phyloP scores from a whole-genome alignment of 1,140 invertebrate genomes.

The Drosophila athabasca region DNA sequence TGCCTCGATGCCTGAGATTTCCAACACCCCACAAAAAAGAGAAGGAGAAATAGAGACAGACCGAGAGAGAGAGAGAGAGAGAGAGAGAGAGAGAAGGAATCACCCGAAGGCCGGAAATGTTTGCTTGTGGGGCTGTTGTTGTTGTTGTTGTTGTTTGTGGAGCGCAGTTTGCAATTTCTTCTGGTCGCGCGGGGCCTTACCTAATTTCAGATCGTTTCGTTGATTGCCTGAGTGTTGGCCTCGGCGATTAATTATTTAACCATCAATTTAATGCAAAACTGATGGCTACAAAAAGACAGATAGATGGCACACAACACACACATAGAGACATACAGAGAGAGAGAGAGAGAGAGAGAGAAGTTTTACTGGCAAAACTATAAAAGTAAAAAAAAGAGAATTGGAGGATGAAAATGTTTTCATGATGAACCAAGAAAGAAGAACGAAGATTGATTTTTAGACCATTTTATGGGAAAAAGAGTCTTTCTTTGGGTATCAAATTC shows the following conservation, averaged over 20 bases:
- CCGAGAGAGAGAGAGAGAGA: slow-evolving; percentile 23
- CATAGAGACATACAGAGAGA: background rate
- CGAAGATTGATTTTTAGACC: too few relatives aligned
- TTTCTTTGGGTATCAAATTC: too few relatives aligned
- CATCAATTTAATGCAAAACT: slow-evolving; percentile 25
- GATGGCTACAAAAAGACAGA: slow-evolving; percentile 1
- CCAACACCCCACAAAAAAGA: slow-evolving; percentile 1
- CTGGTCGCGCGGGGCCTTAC: slow-evolving; percentile 9
- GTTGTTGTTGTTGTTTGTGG: slow-evolving; percentile 1
- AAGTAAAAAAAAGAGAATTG: background rate
- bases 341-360: slow-evolving; percentile 5
- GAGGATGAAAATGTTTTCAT: too few relatives aligned
- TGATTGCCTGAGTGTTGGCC: slow-evolving; percentile 20
- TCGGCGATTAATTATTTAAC: slow-evolving; percentile 39
- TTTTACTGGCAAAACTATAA: slow-evolving; percentile 1
- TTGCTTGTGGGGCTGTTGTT: slow-evolving; percentile 15
- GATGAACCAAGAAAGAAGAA: too few relatives aligned
- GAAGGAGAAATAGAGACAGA: slow-evolving; percentile 30
- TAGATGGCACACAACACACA: slow-evolving; percentile 9
- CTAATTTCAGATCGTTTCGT: slow-evolving; percentile 48
- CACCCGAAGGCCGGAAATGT: slow-evolving; percentile 31
- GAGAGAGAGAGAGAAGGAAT: slow-evolving; percentile 33
- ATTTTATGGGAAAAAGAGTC: too few relatives aligned
- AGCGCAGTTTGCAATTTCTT: slow-evolving; percentile 1
- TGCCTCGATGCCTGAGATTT: slow-evolving; percentile 1